phyloP scores from a whole-genome alignment of 2,113 vertebrate genomes.

The Mormyrus lacerda region DNA sequence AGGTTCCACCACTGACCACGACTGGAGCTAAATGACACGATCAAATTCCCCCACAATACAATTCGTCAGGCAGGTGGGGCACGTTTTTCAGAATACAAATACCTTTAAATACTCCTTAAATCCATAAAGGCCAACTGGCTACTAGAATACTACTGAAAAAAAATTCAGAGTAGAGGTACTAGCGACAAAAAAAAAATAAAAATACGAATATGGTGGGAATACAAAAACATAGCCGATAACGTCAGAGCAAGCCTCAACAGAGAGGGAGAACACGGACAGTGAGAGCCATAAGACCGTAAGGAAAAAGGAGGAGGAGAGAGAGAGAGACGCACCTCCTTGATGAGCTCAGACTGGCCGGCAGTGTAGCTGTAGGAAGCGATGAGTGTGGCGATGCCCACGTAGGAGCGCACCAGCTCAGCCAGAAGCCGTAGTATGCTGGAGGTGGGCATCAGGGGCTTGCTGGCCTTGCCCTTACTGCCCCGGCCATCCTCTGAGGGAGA shows the following conservation, averaged over 20 bases:
- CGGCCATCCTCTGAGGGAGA: conserved; percentile 68
- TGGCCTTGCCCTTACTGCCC: conserved; percentile 79
- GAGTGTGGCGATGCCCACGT: conserved; percentile 84
- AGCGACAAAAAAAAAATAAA: neutral
- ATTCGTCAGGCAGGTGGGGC: too few species aligned
- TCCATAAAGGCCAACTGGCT: neutral
- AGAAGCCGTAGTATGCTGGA: conserved; percentile 86
- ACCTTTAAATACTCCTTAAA: neutral
- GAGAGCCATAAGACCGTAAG: neutral
- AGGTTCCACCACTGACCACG: neutral
- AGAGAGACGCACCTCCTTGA: conserved; percentile 71
- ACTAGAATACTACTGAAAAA: neutral
- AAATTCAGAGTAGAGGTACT: neutral
- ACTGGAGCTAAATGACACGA: too few species aligned
- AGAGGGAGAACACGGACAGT: neutral
- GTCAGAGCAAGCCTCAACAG: neutral
- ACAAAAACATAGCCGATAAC: neutral
- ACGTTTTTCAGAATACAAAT: neutral
- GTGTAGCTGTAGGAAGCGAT: conserved; percentile 90
- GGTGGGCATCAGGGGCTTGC: conserved; percentile 85
- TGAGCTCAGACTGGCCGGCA: conserved; percentile 87
- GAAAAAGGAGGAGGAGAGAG: neutral
- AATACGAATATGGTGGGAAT: neutral
- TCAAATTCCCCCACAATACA: too few species aligned
- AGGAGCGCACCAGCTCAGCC: conserved; percentile 86